Evolutionary conservation across 2,888 invertebrate genomes (phyloP).

Genomic region (Entomobrya multifasciata): DNA sequence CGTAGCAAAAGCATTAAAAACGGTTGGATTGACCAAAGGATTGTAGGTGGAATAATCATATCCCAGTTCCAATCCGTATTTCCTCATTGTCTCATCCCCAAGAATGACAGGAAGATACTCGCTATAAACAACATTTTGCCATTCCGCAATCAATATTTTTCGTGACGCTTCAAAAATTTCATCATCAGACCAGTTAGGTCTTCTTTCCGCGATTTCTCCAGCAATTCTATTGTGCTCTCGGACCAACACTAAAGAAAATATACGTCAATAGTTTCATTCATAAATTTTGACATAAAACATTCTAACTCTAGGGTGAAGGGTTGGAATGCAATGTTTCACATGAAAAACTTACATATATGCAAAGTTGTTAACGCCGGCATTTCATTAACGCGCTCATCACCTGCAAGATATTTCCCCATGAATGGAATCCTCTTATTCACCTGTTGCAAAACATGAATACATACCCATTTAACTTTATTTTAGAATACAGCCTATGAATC

Average conservation of each 20-base stretch:
- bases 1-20: slow-evolving; percentile 76
- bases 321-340: too few species aligned
- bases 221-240: slow-evolving; percentile 78
- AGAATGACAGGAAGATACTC: slow-evolving; percentile 78
- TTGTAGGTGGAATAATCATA: slow-evolving; percentile 72
- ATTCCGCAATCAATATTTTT: slow-evolving; percentile 76
- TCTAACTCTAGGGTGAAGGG: too few species aligned
- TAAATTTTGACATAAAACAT: not conserved
- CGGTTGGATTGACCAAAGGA: slow-evolving; percentile 72
- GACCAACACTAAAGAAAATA: slow-evolving; percentile 64
- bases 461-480: too few species aligned
- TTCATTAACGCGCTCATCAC: slow-evolving; percentile 79
- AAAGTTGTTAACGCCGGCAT: slow-evolving; percentile 79
- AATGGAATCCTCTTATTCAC: slow-evolving; percentile 75
- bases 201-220: slow-evolving; percentile 43
- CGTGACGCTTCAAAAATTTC: slow-evolving; percentile 75
- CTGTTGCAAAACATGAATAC: too few species aligned
- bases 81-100: slow-evolving; percentile 72
- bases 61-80: slow-evolving; percentile 61
- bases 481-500: too few species aligned
- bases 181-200: slow-evolving; percentile 75
- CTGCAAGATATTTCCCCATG: slow-evolving; percentile 79
- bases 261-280: not conserved
- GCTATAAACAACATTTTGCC: slow-evolving; percentile 78
- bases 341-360: slow-evolving; percentile 76